A percentile compares a stretch with the other conserved stretches of the same genome.
These are phyloP conservation scores for Xenentodon cancila DNA, from an alignment of 2,797 vertebrate genomes.

Conservation along the genomic window DNA sequence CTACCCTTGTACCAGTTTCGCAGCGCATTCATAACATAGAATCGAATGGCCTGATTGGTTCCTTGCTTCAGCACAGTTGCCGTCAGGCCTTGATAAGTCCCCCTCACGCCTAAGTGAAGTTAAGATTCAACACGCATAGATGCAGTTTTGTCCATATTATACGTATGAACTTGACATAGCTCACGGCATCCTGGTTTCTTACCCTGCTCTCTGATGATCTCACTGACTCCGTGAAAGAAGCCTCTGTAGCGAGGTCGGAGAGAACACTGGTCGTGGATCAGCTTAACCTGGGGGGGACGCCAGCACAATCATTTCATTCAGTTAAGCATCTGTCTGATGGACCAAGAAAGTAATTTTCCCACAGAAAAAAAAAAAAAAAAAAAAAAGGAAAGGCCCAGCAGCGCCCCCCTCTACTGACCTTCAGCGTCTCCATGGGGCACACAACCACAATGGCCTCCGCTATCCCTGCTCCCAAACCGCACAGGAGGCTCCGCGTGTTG, in stretches of 20 bases:
- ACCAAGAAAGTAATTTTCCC: neutral
- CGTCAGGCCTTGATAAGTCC: slow-evolving; percentile 87
- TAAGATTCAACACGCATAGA: neutral
- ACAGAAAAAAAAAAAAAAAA: neutral
- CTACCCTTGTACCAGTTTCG: slow-evolving; percentile 89
- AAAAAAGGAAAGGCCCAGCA: no score
- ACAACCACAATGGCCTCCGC: slow-evolving; percentile 82
- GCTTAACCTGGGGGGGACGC: slow-evolving; percentile 79
- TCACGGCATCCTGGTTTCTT: slow-evolving; percentile 13
- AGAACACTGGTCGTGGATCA: slow-evolving; percentile 88
- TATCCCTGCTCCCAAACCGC: slow-evolving; percentile 81
- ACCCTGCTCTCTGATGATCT: slow-evolving; percentile 88
- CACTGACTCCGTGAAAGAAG: slow-evolving; percentile 85
- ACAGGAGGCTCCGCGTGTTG: slow-evolving; percentile 82
- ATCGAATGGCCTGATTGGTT: slow-evolving; percentile 87
- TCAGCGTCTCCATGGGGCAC: slow-evolving; percentile 86
- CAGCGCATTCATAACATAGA: slow-evolving; percentile 86
- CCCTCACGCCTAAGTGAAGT: slow-evolving; percentile 79
- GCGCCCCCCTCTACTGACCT: slow-evolving; percentile 63
- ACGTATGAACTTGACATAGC: neutral
- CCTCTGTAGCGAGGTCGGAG: slow-evolving; percentile 84
- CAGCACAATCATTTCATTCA: neutral
- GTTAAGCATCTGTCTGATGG: neutral
- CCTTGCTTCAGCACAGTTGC: slow-evolving; percentile 87
- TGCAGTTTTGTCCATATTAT: neutral